Conservation (phyloP, 2,113 vertebrate species). For the Pygathrix nemaeus region DNA sequence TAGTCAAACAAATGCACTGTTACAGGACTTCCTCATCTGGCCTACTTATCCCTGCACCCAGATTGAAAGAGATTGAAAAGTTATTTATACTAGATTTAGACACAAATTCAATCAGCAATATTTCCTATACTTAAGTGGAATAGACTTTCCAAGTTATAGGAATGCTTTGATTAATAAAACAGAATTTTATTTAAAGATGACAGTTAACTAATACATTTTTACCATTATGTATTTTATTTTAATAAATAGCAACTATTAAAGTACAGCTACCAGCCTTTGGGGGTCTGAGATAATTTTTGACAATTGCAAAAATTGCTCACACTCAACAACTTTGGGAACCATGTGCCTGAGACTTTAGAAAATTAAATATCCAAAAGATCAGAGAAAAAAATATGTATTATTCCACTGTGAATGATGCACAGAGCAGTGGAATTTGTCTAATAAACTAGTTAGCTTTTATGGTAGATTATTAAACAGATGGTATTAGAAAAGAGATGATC, state of each 20-base stretch:
- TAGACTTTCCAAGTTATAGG: neutral
- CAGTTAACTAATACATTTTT: neutral
- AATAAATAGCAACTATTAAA: neutral
- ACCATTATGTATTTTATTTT: neutral
- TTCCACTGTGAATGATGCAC: neutral
- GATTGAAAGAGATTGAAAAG: neutral
- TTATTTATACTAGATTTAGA: neutral
- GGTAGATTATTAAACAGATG: slow-evolving; percentile 50
- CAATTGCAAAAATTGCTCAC: neutral
- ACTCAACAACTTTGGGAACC: neutral
- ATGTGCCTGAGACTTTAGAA: neutral
- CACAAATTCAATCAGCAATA: neutral
- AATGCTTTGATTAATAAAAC: neutral
- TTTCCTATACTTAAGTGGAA: neutral
- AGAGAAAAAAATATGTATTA: neutral
- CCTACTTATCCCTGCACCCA: neutral
- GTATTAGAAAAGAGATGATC: slow-evolving; percentile 59
- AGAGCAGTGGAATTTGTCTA: slow-evolving; percentile 34
- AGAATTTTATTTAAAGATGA: neutral
- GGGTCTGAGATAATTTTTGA: neutral
- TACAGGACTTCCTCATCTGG: neutral
- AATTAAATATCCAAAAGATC: slow-evolving; percentile 35
- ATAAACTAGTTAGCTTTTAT: slow-evolving; percentile 52
- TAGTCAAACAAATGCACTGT: neutral
- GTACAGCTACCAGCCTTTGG: neutral